Base-by-base conservation (phyloP, 2,113 vertebrate species). In the Melanocharis versteri region DNA sequence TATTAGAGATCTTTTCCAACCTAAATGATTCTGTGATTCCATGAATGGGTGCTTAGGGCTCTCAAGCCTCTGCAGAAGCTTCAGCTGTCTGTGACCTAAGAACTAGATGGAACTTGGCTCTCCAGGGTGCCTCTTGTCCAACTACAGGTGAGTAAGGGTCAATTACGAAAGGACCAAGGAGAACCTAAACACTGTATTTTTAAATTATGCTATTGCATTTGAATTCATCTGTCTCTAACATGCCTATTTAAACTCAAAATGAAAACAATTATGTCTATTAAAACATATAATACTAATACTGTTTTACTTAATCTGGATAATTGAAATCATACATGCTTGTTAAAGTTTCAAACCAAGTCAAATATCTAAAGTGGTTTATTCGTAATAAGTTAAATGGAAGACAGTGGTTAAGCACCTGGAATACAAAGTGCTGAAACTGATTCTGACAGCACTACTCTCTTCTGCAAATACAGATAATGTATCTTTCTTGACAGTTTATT, bases 401-500 rank as follows among this genome's bases (percentile, higher is more conserved):
- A 71, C 56, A 78, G 16, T 70, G n/a, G 42, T 91, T 94, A 93
- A 93, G n/a, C 47, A 70, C 30, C 58, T 70, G 50, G 76, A 89
- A 70, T 90, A 81, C 81, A 51, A 77, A 94, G 39, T 58, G 40
- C 35, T 73, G 82, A 93, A 93, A 37, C 30, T 3, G 0, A 81
- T 90, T 78, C 42, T 93, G 95, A 94, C 76, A 96, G 68, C 42
- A 73, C 27, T 70, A 89, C 50, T 80, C 39, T 80, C 48, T 93
- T 90, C 90, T 86, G 89, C 56, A 94, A 95, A 95, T 87, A 94
- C 27, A 92, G 62, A 95, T 93, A 94, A 92, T 94, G 9, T 87
- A 90, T 89, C 86, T 90, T 92, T 92, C 72, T 66, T 94, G 90
- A 94, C 83, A 95, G 86, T 78, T 95, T 94, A 78, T 92, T 93